Conservation (phyloP, 2,797 vertebrate species). For the Mastacembelus armatus region DNA sequence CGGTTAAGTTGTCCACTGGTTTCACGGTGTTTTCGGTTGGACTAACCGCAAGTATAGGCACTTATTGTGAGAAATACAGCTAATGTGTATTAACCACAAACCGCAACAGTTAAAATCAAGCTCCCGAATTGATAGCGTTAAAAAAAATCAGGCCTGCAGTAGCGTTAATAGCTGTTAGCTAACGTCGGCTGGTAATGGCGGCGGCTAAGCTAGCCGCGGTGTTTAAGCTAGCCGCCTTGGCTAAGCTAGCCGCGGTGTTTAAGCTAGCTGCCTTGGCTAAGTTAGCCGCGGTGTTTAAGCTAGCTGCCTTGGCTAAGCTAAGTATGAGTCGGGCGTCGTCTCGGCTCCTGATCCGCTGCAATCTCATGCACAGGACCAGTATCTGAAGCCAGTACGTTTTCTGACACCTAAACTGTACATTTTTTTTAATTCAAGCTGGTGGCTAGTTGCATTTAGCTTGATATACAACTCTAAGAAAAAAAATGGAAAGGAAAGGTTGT, state of each 20-base stretch:
- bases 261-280: too few species aligned
- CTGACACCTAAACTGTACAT: too few species aligned
- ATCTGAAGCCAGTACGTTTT: background rate
- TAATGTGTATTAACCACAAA: rapidly evolving
- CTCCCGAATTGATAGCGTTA: background rate
- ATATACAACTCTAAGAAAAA: background rate
- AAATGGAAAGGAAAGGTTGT: background rate
- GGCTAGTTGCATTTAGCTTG: background rate
- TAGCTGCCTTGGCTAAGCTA: conserved; percentile 55
- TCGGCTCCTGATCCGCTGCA: conserved; percentile 20
- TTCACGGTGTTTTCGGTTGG: conserved; percentile 4
- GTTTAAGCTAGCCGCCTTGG: too few species aligned
- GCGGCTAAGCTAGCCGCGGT: too few species aligned
- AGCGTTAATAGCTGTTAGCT: conserved; percentile 30
- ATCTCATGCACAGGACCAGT: rapidly evolving
- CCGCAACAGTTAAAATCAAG: rapidly evolving
- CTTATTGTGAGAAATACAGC: too few species aligned
- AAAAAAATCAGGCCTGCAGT: conserved; percentile 43
- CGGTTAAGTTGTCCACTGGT: conserved; percentile 53
- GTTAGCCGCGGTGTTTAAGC: too few species aligned
- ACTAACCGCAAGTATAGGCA: background rate
- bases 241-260: too few species aligned
- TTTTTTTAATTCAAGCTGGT: background rate
- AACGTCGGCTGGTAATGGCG: conserved; percentile 70
- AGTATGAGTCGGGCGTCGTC: conserved; percentile 77